Percentiles rank a stretch among this genome's conserved stretches.
phyloP scores from a whole-genome alignment of 2,113 vertebrate genomes.

The Mustela lutreola region DNA sequence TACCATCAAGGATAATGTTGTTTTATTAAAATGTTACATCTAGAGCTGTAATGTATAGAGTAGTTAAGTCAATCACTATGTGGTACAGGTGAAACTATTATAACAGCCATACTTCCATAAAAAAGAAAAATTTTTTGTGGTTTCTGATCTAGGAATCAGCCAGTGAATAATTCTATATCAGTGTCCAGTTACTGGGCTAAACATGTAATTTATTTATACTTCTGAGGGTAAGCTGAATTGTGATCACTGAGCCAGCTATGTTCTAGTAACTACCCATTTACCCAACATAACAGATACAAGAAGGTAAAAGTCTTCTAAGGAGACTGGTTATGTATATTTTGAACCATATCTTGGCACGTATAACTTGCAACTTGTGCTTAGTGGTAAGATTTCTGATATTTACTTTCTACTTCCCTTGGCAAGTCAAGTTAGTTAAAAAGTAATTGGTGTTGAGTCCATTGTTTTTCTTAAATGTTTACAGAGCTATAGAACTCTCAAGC shows the following conservation, averaged over 20 bases:
- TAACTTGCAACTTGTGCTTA: slow-evolving; percentile 52
- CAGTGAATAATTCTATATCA: background rate
- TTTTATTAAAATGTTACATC: background rate
- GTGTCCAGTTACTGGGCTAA: background rate
- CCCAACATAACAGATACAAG: background rate
- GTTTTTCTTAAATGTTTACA: slow-evolving; percentile 58
- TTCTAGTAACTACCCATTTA: background rate
- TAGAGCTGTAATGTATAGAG: background rate
- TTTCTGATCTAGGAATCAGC: slow-evolving; percentile 17
- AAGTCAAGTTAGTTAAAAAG: slow-evolving; percentile 34
- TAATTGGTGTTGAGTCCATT: background rate
- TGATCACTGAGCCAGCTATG: slow-evolving; percentile 12
- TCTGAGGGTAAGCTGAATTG: background rate
- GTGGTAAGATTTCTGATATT: slow-evolving; percentile 57
- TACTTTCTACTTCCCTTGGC: slow-evolving; percentile 43
- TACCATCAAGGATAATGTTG: background rate
- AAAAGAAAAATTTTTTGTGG: background rate
- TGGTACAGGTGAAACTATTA: background rate
- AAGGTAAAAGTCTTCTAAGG: background rate
- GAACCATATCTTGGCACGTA: background rate
- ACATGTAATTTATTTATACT: slow-evolving; percentile 43
- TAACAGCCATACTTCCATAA: background rate
- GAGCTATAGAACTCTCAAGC: slow-evolving; percentile 26
- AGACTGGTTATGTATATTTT: slow-evolving; percentile 8
- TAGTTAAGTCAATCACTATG: background rate